Base-by-base conservation (phyloP, 2,113 vertebrate species). In the Stictonetta naevosa region DNA sequence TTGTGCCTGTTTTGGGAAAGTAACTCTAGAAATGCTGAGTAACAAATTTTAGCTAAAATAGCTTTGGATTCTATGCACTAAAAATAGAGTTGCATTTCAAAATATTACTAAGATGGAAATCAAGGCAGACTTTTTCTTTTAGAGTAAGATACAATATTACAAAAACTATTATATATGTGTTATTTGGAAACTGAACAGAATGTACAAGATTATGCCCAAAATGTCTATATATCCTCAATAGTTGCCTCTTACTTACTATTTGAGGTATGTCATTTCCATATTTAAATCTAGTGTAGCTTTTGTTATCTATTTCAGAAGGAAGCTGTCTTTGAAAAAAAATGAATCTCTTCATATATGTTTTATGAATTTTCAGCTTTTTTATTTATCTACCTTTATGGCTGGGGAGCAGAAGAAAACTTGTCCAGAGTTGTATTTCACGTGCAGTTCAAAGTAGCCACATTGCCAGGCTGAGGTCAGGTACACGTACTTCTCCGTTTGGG, bases 41-140 rank as follows among this genome's bases (percentile, higher is more conserved):
- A 81, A 71, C 62, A 75, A 74, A 50, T 88, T 77, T 46, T 46
- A 74, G 19, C 14, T 83, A 17, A 86, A 92, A 33, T n/a, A 94
- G 5, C 11, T 85, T 52, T 48, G 0, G 15, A 44, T 58, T 88
- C 88, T 23, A 12, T n/a, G 28, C 21, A 56, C 15, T 83, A 50
- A 87, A 66, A 92, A 26, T 23, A 55, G 56, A 42, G 13, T 17
- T 90, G 31, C 15, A 20, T 87, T 91, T 82, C 42, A 68, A 29
- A 80, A n/a, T 53, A 6, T 34, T 83, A 5, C 44, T 90, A n/a
- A 93, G 75, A 60, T 69, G 46, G 50, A 83, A 93, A 76, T 80
- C 20, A 34, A n/a, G 40, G 20, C 67, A 77, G 21, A 44, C 8
- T 84, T 36, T 33, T 73, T 23, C 21, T 80, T 66, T 60, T 67